These are phyloP conservation scores for Cairina moschata DNA, from an alignment of 2,113 vertebrate species.

Conservation along the genomic window DNA sequence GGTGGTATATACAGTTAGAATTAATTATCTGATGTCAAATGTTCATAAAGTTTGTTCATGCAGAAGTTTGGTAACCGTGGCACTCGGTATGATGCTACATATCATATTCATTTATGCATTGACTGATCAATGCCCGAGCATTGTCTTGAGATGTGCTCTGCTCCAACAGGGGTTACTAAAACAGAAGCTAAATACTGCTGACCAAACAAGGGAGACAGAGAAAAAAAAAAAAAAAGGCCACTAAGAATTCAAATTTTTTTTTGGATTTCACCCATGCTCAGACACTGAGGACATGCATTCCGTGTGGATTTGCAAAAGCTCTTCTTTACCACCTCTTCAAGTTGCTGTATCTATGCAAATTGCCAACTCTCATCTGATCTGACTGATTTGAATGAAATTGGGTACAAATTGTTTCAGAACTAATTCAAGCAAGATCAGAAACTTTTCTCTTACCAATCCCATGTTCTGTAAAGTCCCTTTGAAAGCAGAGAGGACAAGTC, in stretches of 20 bases:
- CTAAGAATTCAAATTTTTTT: not conserved
- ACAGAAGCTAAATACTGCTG: not conserved
- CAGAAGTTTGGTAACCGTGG: not conserved
- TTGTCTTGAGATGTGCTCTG: not conserved
- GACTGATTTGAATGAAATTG: not conserved
- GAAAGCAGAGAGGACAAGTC: not conserved
- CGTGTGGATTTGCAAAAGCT: not conserved
- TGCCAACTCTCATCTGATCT: not conserved
- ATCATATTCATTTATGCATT: not conserved
- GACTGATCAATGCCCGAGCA: not conserved
- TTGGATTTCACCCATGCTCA: not conserved
- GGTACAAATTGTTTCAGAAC: not conserved
- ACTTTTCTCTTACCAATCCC: not conserved
- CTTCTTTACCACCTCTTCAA: not conserved
- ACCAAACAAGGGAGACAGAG: not conserved
- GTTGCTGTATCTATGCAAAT: slow-evolving; percentile 14
- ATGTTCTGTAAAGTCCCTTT: not conserved
- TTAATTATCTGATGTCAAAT: not conserved
- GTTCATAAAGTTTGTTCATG: slow-evolving; percentile 3
- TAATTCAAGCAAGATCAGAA: not conserved
- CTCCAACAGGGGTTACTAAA: not conserved
- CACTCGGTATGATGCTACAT: not conserved
- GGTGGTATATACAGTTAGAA: not conserved
- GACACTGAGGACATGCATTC: not conserved
- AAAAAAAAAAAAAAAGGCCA: not conserved